Evolutionary conservation across 2,888 invertebrate genomes (phyloP), one percentile per base, ranked within the genome.

Genomic region (Cryptocephalus primarius): DNA sequence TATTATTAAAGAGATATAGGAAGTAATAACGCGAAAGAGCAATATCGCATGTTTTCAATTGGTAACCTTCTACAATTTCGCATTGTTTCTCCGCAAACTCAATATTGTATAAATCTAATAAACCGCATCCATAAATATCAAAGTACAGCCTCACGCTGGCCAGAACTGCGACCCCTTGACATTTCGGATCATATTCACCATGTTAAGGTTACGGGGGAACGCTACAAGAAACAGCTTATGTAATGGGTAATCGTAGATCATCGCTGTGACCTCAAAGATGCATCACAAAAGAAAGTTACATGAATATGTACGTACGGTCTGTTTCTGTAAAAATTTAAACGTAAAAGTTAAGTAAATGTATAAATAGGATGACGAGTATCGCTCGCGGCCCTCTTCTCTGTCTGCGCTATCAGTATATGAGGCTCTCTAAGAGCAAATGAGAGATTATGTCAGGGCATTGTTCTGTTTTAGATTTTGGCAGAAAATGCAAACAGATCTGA

Each of bases 81-180:
- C 43, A 48, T 54, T 54, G 52, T 52, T 53, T 49, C 39, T 44
- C 14, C 39, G 45, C 41, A 38, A 34, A 40, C 41, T 44, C 41
- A 46, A 46, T 47, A 56, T 36, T 36, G 36, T 36, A 22, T 56
- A 55, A 58, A 56, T 56, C 52, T 46, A 50, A 51, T 48, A 56
- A 50, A 51, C 56, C 53, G 44, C 52, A 55, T 48, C 58, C 54
- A 56, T 58, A 59, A 60, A 60, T 59, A 60, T 57, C 57, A 49
- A 55, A 52, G 49, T 49, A 55, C 51, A 51, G 55, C 56, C 55
- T 53, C 57, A 53, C 47, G 60, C 55, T 57, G 59, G 54, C 54
- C 60, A 55, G 50, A 52, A 42, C 12, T 31, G 12, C 22, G 42
- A 42, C 36, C 36, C 36, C 36, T n/a, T 36, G 36, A 36, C 36